Conservation (phyloP, 1,140 invertebrate species). For the Drosophila pseudoobscura region DNA sequence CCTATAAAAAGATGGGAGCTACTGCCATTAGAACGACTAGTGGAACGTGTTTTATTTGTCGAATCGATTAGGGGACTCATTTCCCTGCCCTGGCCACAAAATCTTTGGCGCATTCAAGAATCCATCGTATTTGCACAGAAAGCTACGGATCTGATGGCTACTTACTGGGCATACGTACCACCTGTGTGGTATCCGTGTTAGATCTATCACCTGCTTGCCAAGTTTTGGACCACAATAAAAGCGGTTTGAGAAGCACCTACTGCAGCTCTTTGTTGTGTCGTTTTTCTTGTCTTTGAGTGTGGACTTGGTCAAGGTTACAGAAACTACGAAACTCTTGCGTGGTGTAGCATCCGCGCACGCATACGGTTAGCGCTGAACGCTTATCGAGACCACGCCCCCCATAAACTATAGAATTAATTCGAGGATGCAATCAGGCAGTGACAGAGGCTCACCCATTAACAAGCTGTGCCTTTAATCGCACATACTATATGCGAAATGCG, state of each 20-base stretch:
- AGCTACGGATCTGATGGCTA: not conserved
- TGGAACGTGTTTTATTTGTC: too few species aligned
- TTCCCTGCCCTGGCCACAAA: too few species aligned
- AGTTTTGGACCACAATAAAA: conserved; percentile 11
- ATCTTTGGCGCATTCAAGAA: too few species aligned
- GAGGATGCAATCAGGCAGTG: conserved; percentile 29
- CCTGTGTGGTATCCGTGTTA: conserved; percentile 5
- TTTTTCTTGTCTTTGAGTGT: not conserved
- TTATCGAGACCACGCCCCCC: not conserved
- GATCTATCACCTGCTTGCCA: conserved; percentile 41
- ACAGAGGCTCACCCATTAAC: conserved; percentile 16
- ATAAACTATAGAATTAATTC: conserved; percentile 45
- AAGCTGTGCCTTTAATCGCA: too few species aligned
- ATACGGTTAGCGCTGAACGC: too few species aligned
- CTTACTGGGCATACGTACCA: not conserved
- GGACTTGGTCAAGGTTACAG: conserved; percentile 47
- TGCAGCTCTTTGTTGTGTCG: not conserved
- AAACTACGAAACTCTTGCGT: not conserved
- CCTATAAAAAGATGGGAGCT: too few species aligned
- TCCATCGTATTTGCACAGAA: too few species aligned
- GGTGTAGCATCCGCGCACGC: not conserved
- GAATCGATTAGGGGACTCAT: too few species aligned
- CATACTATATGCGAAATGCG: too few species aligned
- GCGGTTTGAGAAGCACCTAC: conserved; percentile 9
- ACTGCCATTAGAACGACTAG: too few species aligned